A percentile compares a stretch with the other conserved stretches of the same genome.
Evolutionary conservation across 2,113 vertebrate genomes (phyloP).

Genomic region (Gymnogyps californianus): DNA sequence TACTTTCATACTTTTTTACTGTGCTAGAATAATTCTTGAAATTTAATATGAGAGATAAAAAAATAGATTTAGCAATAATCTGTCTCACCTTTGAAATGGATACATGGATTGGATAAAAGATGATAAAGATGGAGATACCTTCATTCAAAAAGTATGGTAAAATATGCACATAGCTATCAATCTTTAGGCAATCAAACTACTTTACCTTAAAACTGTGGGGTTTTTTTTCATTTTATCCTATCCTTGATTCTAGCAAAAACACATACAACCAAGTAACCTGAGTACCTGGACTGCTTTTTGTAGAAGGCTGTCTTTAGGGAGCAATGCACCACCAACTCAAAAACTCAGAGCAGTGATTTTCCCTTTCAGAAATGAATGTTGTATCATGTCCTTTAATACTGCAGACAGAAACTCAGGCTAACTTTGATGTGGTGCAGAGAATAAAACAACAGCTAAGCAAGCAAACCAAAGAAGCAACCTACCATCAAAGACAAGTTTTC

Average conservation of each 20-base stretch:
- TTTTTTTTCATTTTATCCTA: background rate
- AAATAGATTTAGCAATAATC: background rate
- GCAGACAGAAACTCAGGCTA: background rate
- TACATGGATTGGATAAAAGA: background rate
- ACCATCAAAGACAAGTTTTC: background rate
- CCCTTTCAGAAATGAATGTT: background rate
- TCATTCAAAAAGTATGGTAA: background rate
- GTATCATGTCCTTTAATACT: background rate
- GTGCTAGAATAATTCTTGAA: background rate
- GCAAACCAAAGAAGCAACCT: background rate
- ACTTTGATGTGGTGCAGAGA: background rate
- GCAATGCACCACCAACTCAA: background rate
- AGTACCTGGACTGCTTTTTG: background rate
- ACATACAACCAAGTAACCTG: background rate
- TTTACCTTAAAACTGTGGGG: background rate
- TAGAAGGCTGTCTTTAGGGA: background rate
- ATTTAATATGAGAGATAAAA: background rate
- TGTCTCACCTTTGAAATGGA: background rate
- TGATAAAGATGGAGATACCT: background rate
- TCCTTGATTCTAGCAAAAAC: background rate
- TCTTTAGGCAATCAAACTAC: background rate
- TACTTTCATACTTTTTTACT: background rate
- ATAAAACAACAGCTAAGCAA: background rate
- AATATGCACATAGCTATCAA: background rate
- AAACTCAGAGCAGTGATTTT: background rate